A percentile compares a stretch with the other conserved stretches of the same genome.
phyloP scores from a whole-genome alignment of 2,888 invertebrate genomes.

The Cephalotes varians region DNA sequence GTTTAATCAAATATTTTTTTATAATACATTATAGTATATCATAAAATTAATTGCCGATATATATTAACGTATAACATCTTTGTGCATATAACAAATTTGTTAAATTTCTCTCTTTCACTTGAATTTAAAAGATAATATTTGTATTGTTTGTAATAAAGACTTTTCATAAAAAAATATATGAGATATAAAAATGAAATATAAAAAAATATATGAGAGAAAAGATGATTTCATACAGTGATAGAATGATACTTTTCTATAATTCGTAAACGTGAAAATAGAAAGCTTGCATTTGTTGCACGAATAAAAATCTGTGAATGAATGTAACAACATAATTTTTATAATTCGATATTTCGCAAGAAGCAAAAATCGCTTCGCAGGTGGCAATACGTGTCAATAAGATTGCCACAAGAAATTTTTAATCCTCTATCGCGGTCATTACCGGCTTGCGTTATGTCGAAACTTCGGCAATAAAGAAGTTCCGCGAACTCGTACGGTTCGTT shows the following conservation, averaged over 20 bases:
- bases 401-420: constrained; percentile 67
- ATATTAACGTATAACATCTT: not conserved
- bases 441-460: constrained; percentile 61
- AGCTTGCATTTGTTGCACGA: not conserved
- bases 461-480: constrained; percentile 76
- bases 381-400: constrained; percentile 6
- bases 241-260: not conserved
- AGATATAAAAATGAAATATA: too few species aligned
- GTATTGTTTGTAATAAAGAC: too few species aligned
- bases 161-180: not conserved
- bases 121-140: not conserved
- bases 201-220: not conserved
- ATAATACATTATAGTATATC: too few species aligned
- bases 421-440: constrained; percentile 61
- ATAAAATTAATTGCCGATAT: not conserved
- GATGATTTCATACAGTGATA: not conserved
- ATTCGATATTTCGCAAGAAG: constrained; percentile 1
- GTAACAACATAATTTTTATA: not conserved
- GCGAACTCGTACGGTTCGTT: constrained; percentile 73
- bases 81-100: not conserved
- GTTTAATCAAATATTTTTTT: not conserved
- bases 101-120: not conserved
- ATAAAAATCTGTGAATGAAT: not conserved
- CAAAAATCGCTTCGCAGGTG: not conserved
- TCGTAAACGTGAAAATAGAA: not conserved